Evolutionary conservation across 2,113 vertebrate genomes (phyloP), one percentile per base, ranked within the genome.

Genomic region (Rhagologus leucostigma): DNA sequence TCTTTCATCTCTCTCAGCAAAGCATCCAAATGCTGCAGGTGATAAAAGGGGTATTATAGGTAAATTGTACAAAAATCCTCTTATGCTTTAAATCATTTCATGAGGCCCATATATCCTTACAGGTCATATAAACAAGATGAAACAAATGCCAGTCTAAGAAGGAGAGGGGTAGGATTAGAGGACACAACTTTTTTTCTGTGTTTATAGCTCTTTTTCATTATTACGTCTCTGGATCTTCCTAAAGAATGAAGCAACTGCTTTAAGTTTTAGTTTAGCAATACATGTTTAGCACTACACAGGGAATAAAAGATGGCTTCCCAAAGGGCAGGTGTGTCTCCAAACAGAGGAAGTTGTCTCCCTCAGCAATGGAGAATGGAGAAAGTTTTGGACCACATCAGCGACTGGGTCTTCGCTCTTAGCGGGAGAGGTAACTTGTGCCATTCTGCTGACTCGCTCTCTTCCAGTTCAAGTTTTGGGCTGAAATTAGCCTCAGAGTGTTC

Each of bases 1-100:
- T 95, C 88, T 71, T 97, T 98, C 83, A 99, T 79, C 94, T 98
- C 98, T 24, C 90, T 95, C 93, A 99, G 93, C 93, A 99, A 95
- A 32, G 96, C 93, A 65, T 98, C 98, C 65, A 98, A 79, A 56
- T 97, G 90, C 99, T 99, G 97, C n/a, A 86, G 84, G 46, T 49
- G 63, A 94, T 21, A 90, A 62, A 94, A 93, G 29, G 4, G 20
- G 6, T 70, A 84, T 74, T 80, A 55, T 3, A 74, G 10, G 30
- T 56, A 90, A 94, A 70, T 30, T 21, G 49, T n/a, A 63, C 20
- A 55, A 63, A 92, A 86, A 65, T 44, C 17, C 44, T 81, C 44
- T 86, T 41, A 53, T 1, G 19, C 46, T 89, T 86, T 50, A 84
- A 37, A 70, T n/a, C 10, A 32, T 70, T 86, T 77, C 39, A 55